phyloP scores from a whole-genome alignment of 2,888 invertebrate genomes.

The Pecten maximus region DNA sequence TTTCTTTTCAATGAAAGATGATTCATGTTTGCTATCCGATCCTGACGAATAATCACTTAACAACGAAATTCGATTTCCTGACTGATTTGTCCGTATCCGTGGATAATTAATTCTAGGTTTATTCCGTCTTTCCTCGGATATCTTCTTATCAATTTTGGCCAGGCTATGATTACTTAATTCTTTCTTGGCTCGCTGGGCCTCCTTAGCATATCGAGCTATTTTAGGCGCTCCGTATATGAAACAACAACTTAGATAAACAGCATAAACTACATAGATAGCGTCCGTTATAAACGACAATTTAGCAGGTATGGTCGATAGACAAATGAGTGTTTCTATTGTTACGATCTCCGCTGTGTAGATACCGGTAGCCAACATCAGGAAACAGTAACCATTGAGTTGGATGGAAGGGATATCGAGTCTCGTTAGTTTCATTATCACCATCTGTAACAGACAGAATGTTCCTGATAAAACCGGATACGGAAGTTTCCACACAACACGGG shows the following conservation, averaged over 20 bases:
- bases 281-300: neutral
- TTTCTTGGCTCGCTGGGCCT: neutral
- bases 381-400: neutral
- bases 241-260: neutral
- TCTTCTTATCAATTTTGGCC: conserved; percentile 1
- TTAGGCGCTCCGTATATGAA: neutral
- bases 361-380: neutral
- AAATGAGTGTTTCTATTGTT: neutral
- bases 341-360: conserved; percentile 18
- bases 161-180: conserved; percentile 5
- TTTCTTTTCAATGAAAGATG: conserved; percentile 13
- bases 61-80: conserved; percentile 26
- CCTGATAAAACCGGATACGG: conserved; percentile 26
- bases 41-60: conserved; percentile 18
- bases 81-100: neutral
- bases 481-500: conserved; percentile 10
- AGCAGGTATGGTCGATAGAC: neutral
- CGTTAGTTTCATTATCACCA: conserved; percentile 2
- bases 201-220: neutral
- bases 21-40: conserved; percentile 17
- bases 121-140: neutral
- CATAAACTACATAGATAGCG: conserved; percentile 20
- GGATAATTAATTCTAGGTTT: conserved; percentile 24
- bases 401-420: neutral
- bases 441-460: neutral